phyloP scores from a whole-genome alignment of 2,797 vertebrate species.

The Melopsittacus undulatus region DNA sequence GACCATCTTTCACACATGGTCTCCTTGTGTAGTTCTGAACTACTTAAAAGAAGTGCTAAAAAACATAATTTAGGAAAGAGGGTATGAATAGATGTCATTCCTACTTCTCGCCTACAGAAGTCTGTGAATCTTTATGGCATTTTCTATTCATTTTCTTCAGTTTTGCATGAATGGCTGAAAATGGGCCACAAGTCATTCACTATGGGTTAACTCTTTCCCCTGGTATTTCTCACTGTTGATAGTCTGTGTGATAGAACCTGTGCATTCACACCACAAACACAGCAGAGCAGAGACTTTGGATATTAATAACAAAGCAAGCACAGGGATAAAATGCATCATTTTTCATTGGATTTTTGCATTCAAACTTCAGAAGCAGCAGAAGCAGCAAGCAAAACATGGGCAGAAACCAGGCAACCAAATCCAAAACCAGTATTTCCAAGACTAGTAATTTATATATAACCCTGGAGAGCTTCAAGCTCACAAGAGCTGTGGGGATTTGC shows the following conservation, averaged over 20 bases:
- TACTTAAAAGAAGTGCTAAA: neutral
- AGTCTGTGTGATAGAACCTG: neutral
- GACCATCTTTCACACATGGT: neutral
- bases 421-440: neutral
- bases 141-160: neutral
- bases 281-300: neutral
- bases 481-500: neutral
- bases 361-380: neutral
- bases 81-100: neutral
- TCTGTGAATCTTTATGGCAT: neutral
- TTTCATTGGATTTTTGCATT: neutral
- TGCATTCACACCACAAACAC: neutral
- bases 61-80: neutral
- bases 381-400: neutral
- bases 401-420: neutral
- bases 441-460: neutral
- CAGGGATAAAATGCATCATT: fast-evolving
- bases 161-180: slow-evolving; percentile 15
- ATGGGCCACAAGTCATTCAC: neutral
- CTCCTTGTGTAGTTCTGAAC: neutral
- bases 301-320: neutral
- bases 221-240: neutral
- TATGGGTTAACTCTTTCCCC: neutral
- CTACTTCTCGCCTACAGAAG: neutral
- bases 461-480: neutral